Base-by-base conservation (phyloP, 2,113 vertebrate genomes). In the Gymnogyps californianus region DNA sequence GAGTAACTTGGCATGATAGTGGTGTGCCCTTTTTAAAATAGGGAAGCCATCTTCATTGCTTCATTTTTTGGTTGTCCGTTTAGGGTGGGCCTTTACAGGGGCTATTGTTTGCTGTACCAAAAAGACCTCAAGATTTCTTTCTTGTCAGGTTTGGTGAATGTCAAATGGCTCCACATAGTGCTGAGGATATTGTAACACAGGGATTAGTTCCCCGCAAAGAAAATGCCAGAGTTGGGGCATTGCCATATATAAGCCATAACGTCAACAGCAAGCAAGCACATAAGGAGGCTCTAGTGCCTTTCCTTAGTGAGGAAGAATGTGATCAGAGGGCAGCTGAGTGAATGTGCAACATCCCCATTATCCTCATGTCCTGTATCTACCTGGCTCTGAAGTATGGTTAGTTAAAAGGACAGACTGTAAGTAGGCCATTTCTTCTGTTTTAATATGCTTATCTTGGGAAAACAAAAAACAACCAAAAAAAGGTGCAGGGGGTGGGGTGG, bases 1-100 rank as follows among this genome's bases (percentile, higher is more conserved):
- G 1, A 8, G 16, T 59, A 40, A 40, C 58, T 42, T 0, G 0
- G 26, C 0, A 0, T 42, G 70, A 11, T 51, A 42, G 57, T 38
- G 32, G 24, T n/a, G 21, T 29, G 42, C 40, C 40, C 14, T 72
- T 72, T 58, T 12, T 46, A 24, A 90, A 64, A n/a, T 6, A 76
- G 28, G 4, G 18, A 90, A 82, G 10, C 29, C 25, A 24, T 83
- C 47, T 76, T 82, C 36, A 8, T 59, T 58, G 10, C 65, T 46
- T 79, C 22, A 6, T 46, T 75, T 75, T 61, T 84, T 71, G 12
- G 31, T 57, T 31, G 8, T 87, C 36, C 44, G 5, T 38, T 74
- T 32, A 24, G 10, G 13, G 7, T 77, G 44, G 47, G 13, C 21
- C 59, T 88, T 79, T n/a, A 25, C 19, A 40, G 31, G 20, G 31